phyloP scores from a whole-genome alignment of 2,113 vertebrate species.

The Bos javanicus region DNA sequence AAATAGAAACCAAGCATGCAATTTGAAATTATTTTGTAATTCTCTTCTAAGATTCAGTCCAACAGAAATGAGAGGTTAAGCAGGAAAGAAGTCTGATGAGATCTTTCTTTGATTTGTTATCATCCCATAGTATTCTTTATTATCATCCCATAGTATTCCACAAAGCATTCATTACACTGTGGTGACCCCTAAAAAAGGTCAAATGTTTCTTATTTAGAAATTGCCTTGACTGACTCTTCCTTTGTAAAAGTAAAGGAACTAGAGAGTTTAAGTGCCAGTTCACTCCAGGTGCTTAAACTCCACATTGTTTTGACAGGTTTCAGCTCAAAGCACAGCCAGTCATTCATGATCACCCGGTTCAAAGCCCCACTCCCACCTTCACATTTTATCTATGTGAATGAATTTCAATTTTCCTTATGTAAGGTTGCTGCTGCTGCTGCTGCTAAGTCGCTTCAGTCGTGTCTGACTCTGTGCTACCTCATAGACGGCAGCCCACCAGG shows the following conservation, averaged over 20 bases:
- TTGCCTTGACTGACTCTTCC: background rate
- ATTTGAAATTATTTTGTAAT: background rate
- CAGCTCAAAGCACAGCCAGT: background rate
- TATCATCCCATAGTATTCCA: background rate
- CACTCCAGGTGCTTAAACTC: background rate
- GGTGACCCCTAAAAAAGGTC: background rate
- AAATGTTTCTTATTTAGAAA: background rate
- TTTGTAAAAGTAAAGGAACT: background rate
- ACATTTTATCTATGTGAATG: background rate
- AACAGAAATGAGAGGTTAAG: background rate
- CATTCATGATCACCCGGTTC: background rate
- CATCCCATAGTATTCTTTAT: background rate
- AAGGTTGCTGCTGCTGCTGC: background rate
- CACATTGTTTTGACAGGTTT: background rate
- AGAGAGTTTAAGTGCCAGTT: background rate
- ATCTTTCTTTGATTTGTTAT: background rate
- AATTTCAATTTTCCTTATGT: background rate
- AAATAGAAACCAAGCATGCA: background rate
- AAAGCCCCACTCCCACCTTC: fast-evolving
- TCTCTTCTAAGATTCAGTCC: background rate
- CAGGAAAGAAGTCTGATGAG: background rate
- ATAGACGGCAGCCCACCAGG: too few species aligned
- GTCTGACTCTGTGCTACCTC: too few species aligned
- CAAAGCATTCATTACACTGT: background rate
- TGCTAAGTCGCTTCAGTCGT: too few species aligned